Base-by-base conservation (phyloP, 2,888 invertebrate genomes). In the Patella pellucida region DNA sequence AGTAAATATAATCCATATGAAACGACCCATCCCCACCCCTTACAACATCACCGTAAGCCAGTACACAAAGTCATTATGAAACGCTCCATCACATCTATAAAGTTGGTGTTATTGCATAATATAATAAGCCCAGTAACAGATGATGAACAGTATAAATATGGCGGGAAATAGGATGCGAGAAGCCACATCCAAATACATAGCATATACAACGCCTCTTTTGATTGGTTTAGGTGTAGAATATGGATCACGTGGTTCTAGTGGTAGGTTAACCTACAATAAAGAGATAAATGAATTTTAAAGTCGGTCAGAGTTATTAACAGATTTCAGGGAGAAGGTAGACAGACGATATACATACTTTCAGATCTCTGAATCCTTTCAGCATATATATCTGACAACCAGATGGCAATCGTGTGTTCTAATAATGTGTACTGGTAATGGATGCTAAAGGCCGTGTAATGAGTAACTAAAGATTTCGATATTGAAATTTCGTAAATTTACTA, bases 91-190 rank as follows among this genome's bases (percentile, higher is more conserved):
- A 41, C 41, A 41, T 41, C 41, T 41, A 41, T 41, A 41, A 5
- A 31, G 41, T 41, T 41, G 41, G 5, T 62, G 19, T 56, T 56
- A 62, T 62, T 62, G 62, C 62, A 62, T 84, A 41, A 84, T 80
- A 73, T 84, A 87, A 56, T 86, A 85, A 2, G 85, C 79, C 88
- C 88, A 88, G 81, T 88, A 88, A 19, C 83, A 77, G 62, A 87
- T 80, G 73, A 86, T 87, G 74, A 89, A 88, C 50, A 87, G 62
- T 16, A 80, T 78, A 52, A 87, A 89, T 41, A 81, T 81, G 7
- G 81, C 9, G 0, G 89, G 89, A 78, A 89, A 88, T 72, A 86
- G 70, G 51, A 86, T 79, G 52, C 89, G 80, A 0, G 87, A 87
- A 15, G 83, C 83, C 0, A 86, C 82, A 76, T 89, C 89, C 54